These are phyloP conservation scores for Halcyon badia DNA, from an alignment of 2,797 vertebrate genomes.

Conservation along the genomic window DNA sequence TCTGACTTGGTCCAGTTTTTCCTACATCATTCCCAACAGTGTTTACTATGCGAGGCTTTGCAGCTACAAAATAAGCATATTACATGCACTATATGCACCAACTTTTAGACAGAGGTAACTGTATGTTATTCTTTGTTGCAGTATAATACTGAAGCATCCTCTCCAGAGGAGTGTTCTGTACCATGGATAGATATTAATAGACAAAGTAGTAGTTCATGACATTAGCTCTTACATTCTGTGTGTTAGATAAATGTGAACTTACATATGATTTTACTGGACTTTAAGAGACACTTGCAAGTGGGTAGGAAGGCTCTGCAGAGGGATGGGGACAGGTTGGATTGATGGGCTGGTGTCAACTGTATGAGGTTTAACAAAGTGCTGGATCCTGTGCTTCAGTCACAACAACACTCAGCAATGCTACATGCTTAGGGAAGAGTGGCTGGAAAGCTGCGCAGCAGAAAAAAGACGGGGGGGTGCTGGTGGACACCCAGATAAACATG, in stretches of 20 bases:
- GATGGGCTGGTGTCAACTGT: too few relatives aligned
- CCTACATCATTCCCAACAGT: not conserved
- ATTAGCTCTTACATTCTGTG: not conserved
- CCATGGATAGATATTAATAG: not conserved
- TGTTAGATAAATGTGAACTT: not conserved
- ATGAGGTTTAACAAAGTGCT: too few relatives aligned
- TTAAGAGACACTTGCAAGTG: not conserved
- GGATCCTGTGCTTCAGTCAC: too few relatives aligned
- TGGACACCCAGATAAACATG: too few relatives aligned
- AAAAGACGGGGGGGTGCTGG: too few relatives aligned
- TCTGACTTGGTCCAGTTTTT: not conserved
- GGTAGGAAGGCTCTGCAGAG: too few relatives aligned
- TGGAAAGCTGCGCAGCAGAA: too few relatives aligned
- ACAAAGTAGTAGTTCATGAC: not conserved
- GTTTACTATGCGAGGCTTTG: not conserved
- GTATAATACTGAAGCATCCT: not conserved
- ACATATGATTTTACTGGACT: not conserved
- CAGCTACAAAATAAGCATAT: not conserved
- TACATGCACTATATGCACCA: fast-evolving
- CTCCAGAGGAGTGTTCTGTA: not conserved
- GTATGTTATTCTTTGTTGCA: not conserved
- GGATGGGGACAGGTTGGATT: too few relatives aligned
- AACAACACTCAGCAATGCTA: too few relatives aligned
- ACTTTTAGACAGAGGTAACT: not conserved
- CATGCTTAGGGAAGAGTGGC: too few relatives aligned